Evolutionary conservation across 2,888 invertebrate genomes (phyloP), one percentile per base, ranked within the genome.

Genomic region (Temnothorax unifasciatus): DNA sequence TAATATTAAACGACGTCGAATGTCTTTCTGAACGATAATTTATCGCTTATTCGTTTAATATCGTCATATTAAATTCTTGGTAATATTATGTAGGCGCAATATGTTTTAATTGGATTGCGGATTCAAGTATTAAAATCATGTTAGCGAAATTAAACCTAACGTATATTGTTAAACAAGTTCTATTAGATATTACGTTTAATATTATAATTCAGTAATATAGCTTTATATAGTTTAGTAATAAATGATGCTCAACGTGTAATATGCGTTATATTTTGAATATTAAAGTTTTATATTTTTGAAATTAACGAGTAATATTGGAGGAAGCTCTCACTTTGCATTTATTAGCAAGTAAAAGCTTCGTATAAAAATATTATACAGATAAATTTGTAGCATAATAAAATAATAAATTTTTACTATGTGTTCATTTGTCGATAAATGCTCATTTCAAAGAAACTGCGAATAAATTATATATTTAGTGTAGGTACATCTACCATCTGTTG

Each of bases 1-100:
- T 87, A 86, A 83, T 87, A 86, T 86, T 88, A 92, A 92, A 90
- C 75, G 66, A 76, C 64, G 69, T 64, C 44, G 52, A 64, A 75
- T 61, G 77, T 69, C 74, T 74, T 61, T 74, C 41, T 11, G 47
- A 29, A 44, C 47, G 63, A 64, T 75, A 75, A 85, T 84, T 69
- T 69, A 79, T 50, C 21, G 68, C n/a, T 18, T 18, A 15, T 59
- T 25, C 21, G 57, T 57, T n/a, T 29, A 29, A 68, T 29, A 47
- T 21, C 21, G 34, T 38, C 47, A 38, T 25, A 25, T 15, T 71
- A 18, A 50, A 71, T 61, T 47, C 71, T 59, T 50, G 44, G 13
- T 79, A 44, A 38, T 38, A 61, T 38, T 61, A 61, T 47, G 29
- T 25, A 47, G 59, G 44, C 25, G 6, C 11, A 13, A 59, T 21